phyloP scores from a whole-genome alignment of 1,140 invertebrate genomes.

The Radopholus similis region DNA sequence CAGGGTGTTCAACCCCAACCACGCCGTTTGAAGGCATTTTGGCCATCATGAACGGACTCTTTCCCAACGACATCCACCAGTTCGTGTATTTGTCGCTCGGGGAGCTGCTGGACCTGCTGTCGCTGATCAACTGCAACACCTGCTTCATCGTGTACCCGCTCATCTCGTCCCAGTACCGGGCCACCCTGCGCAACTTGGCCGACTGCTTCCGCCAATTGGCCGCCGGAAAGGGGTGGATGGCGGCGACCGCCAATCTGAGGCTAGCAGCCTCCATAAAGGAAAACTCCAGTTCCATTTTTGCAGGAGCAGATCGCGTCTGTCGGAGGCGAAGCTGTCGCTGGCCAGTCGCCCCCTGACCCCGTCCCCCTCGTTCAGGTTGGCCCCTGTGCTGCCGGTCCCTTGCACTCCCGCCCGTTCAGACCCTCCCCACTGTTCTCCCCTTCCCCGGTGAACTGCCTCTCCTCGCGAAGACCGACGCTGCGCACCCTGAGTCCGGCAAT shows the following conservation, averaged over 20 bases:
- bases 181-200: constrained; percentile 16
- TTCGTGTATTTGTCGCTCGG: constrained; percentile 47
- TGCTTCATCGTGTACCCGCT: constrained; percentile 46
- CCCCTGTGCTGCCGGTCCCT: background rate
- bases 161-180: constrained; percentile 26
- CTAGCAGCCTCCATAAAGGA: background rate
- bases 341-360: constrained; percentile 14
- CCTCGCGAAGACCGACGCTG: background rate
- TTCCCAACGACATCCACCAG: constrained; percentile 49
- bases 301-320: constrained; percentile 10
- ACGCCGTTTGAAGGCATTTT: constrained; percentile 30
- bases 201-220: constrained; percentile 2
- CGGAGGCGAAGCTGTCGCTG: constrained; percentile 12
- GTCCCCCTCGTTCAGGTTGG: constrained; percentile 4
- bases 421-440: background rate
- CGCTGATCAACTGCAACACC: constrained; percentile 46
- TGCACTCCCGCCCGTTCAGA: background rate
- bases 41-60: constrained; percentile 44
- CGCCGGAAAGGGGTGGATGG: constrained; percentile 4
- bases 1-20: constrained; percentile 1
- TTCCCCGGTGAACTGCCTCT: constrained; percentile 7
- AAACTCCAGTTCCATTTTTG: background rate
- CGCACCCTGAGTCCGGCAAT: constrained; percentile 9
- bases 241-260: constrained; percentile 5
- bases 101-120: constrained; percentile 42